Percentiles rank a stretch among this genome's conserved stretches.
phyloP scores from a whole-genome alignment of 2,113 vertebrate species.

The Carassius gibelio region DNA sequence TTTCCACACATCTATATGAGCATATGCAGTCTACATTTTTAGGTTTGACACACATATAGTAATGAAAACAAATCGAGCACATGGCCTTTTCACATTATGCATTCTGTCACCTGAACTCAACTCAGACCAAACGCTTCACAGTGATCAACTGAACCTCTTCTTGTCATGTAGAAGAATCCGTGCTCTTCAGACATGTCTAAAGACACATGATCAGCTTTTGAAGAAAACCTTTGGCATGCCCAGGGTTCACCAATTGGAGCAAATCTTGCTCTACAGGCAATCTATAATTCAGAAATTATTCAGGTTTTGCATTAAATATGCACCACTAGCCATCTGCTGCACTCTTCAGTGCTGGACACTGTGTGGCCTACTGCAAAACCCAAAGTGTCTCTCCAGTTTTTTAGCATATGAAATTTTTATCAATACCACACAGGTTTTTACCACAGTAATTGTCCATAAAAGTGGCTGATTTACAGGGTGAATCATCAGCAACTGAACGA shows the following conservation, averaged over 20 bases:
- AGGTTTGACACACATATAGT: slow-evolving; percentile 2
- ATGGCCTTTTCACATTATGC: not conserved
- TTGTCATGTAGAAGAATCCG: not conserved
- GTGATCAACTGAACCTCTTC: not conserved
- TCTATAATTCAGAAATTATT: slow-evolving; percentile 15
- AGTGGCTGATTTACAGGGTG: too few relatives aligned
- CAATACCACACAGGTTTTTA: not conserved
- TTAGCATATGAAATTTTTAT: slow-evolving; percentile 2
- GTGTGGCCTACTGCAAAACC: not conserved
- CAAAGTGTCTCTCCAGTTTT: not conserved
- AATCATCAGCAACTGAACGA: not conserved
- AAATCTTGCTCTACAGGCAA: not conserved
- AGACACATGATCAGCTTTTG: not conserved
- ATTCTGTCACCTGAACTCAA: not conserved
- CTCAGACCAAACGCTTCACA: not conserved
- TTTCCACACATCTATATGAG: not conserved
- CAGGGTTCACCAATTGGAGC: not conserved
- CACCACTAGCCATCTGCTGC: slow-evolving; percentile 20
- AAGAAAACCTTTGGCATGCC: slow-evolving; percentile 27
- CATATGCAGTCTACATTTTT: not conserved
- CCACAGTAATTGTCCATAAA: too few relatives aligned
- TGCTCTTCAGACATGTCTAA: not conserved
- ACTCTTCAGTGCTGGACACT: not conserved
- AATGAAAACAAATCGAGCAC: slow-evolving; percentile 12
- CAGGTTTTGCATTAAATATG: slow-evolving; percentile 34